phyloP scores from a whole-genome alignment of 1,140 invertebrate species.

The Mactra quadrangularis region DNA sequence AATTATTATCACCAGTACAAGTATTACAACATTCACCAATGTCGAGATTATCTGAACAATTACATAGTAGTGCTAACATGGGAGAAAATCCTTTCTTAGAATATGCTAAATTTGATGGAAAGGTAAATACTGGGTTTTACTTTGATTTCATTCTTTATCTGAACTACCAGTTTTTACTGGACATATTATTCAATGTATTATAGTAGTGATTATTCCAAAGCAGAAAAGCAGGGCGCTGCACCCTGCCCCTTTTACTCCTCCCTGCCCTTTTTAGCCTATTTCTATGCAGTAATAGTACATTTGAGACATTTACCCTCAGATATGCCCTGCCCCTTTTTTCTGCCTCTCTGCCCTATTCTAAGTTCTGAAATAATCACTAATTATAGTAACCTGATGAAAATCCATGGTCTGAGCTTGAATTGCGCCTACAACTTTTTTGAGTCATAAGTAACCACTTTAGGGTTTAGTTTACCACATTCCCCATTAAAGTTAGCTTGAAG shows the following conservation, averaged over 20 bases:
- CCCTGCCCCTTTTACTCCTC: too few species aligned
- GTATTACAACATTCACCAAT: slow-evolving; percentile 19
- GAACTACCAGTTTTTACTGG: background rate
- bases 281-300: too few species aligned
- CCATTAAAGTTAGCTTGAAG: too few species aligned
- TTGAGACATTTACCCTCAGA: too few species aligned
- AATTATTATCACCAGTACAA: slow-evolving; percentile 59
- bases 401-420: background rate
- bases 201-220: too few species aligned
- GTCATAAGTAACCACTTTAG: too few species aligned
- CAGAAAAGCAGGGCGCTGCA: too few species aligned
- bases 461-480: too few species aligned
- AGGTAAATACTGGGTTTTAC: slow-evolving; percentile 68
- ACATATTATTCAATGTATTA: background rate
- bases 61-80: slow-evolving; percentile 89
- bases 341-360: too few species aligned
- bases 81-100: slow-evolving; percentile 94
- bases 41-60: slow-evolving; percentile 88
- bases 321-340: too few species aligned
- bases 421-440: too few species aligned
- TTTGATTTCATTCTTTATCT: background rate
- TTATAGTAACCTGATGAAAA: background rate
- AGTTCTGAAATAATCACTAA: background rate
- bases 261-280: too few species aligned
- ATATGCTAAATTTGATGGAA: slow-evolving; percentile 95